Conservation (phyloP, 2,113 vertebrate species). For the Bos indicus region DNA sequence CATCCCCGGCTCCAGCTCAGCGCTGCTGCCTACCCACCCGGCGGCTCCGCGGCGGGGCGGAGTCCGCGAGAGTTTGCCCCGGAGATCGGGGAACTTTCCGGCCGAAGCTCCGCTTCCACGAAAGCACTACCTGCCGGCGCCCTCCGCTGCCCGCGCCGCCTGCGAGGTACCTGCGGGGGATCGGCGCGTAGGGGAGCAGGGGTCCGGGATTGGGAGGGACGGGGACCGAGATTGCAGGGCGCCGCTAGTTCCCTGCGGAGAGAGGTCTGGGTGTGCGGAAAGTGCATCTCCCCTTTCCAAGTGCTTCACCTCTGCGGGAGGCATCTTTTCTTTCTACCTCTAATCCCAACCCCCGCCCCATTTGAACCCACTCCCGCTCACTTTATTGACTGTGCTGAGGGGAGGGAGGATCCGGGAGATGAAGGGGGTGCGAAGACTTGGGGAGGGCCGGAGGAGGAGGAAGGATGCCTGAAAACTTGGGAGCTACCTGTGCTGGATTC, state of each 20-base stretch:
- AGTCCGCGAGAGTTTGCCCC: slow-evolving; percentile 3
- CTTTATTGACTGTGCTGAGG: neutral
- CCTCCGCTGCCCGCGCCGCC: neutral
- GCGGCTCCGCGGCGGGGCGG: neutral
- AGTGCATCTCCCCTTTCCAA: neutral
- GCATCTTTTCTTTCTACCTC: neutral
- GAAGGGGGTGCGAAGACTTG: neutral
- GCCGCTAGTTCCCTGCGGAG: neutral
- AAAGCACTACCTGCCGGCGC: neutral
- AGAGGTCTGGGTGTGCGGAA: neutral
- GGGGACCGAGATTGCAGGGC: neutral
- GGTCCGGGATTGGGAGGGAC: no score
- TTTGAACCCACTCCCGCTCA: neutral
- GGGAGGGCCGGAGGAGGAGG: neutral
- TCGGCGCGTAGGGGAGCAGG: neutral
- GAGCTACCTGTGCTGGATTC: neutral
- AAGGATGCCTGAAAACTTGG: neutral
- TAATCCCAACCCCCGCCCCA: neutral
- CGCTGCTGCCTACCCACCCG: neutral
- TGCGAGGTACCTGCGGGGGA: neutral
- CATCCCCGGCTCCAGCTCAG: neutral
- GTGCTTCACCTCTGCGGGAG: neutral
- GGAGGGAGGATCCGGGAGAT: fast-evolving
- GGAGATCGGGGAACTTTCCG: slow-evolving; percentile 50
- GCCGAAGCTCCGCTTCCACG: neutral